Base-by-base conservation (phyloP, 2,888 invertebrate species). In the Platerodrilus igneus region DNA sequence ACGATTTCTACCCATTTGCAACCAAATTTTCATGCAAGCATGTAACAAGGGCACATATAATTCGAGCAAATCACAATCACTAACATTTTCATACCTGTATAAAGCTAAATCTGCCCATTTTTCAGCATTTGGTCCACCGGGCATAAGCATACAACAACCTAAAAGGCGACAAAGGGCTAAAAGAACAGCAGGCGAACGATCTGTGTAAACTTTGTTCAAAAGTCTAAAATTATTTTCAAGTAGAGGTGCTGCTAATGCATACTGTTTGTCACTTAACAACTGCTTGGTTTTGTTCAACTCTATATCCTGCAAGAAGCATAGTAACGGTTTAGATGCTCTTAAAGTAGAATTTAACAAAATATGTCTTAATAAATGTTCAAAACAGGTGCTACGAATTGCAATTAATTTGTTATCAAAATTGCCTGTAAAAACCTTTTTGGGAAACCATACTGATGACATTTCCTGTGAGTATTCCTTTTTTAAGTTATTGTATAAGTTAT, bases 351-450 rank as follows among this genome's bases (percentile, higher is more conserved):
- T 74, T 48, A 62, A 67, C 1, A 74, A 71, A 46, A 83, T 67
- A 51, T 78, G 66, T 34, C 72, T 71, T 17, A 85, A 58, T 18
- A 86, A 66, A 31, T 68, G 64, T 59, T 82, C 79, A 67, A 86
- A 86, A 10, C 78, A 77, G 1, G 70, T 65, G 61, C 81, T 79
- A 50, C 86, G 70, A 21, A 73, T 70, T 2, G 76, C 74, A 56
- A 85, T 83, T 30, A 83, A 63, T 49, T 74, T 77, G 8, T 78
- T 74, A 32, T 81, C 80, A 58, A 85, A 86, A 60, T 86, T 86
- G 1, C 84, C 83, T 50, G 80, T 66, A 3, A 83, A 58, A 43
- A 75, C 76, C 70, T 84, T 84, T 60, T 78, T 78, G 6, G 85
- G 84, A 62, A 85, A 84, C 31, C 70, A 66, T 4, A 81, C 60